phyloP scores from a whole-genome alignment of 2,888 invertebrate species.

The Macrosoma leucophasiata region DNA sequence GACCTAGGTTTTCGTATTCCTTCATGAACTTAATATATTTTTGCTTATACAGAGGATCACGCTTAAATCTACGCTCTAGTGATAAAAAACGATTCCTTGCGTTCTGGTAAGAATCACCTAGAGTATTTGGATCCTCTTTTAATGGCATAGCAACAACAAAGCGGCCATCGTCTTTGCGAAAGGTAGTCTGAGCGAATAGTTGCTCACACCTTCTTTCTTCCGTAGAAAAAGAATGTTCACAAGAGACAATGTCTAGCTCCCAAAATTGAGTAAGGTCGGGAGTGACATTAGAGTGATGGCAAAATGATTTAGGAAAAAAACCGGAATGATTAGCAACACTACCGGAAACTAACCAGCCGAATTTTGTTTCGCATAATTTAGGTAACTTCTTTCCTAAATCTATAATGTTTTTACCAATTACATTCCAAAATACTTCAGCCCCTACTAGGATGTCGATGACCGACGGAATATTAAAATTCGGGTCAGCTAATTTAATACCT shows the following conservation, averaged over 20 bases:
- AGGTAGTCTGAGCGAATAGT: conserved; percentile 4
- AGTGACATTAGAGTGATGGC: conserved; percentile 4
- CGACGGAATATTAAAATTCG: conserved; percentile 17
- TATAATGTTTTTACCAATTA: conserved; percentile 7
- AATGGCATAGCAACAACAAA: conserved; percentile 13
- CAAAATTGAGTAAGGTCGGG: conserved; percentile 23
- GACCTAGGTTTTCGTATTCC: conserved; percentile 25
- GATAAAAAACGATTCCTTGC: conserved; percentile 9
- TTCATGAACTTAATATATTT: conserved; percentile 26
- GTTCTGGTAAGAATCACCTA: conserved; percentile 5
- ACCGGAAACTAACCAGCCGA: conserved; percentile 7
- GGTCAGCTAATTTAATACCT: conserved; percentile 22
- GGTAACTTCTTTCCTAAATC: conserved; percentile 2
- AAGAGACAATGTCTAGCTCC: conserved; percentile 10
- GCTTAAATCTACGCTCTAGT: conserved; percentile 14
- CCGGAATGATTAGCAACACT: conserved; percentile 6
- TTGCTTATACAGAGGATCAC: conserved; percentile 18
- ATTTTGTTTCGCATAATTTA: conserved; percentile 1
- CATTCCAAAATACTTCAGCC: conserved; percentile 24
- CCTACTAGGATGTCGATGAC: conserved; percentile 22
- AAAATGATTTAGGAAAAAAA: conserved; percentile 6
- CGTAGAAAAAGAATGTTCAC: not conserved
- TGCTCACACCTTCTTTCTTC: conserved; percentile 7
- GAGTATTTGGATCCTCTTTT: conserved; percentile 1
- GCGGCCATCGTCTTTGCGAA: conserved; percentile 4